phyloP scores from a whole-genome alignment of 2,113 vertebrate genomes.

The Theristicus caerulescens region DNA sequence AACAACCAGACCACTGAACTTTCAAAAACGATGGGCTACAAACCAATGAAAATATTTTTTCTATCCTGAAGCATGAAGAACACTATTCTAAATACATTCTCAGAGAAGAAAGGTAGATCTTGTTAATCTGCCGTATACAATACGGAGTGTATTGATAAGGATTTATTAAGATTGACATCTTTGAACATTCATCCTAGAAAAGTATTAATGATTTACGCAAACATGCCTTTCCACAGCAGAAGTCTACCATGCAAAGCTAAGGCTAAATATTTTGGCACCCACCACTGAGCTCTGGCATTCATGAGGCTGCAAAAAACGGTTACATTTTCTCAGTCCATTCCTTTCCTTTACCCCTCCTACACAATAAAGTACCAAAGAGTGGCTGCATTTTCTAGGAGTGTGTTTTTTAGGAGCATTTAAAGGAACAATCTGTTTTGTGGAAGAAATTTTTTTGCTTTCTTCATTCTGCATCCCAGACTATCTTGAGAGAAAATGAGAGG shows the following conservation, averaged over 20 bases:
- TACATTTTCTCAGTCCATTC: background rate
- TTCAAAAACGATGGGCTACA: background rate
- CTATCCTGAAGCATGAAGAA: background rate
- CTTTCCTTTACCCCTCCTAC: background rate
- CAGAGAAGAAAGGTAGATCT: background rate
- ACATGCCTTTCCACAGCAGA: background rate
- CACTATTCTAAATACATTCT: background rate
- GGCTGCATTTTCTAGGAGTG: background rate
- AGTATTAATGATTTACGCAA: background rate
- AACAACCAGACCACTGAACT: background rate
- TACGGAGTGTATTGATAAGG: background rate
- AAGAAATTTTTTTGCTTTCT: background rate
- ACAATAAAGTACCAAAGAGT: background rate
- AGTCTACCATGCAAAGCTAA: background rate
- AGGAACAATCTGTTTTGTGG: background rate
- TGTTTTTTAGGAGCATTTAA: background rate
- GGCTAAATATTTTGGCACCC: background rate
- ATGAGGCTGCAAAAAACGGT: background rate
- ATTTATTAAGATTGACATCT: slow-evolving; percentile 1
- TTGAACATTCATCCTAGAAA: background rate
- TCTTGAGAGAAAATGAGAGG: background rate
- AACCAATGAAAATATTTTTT: slow-evolving; percentile 13
- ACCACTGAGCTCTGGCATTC: background rate
- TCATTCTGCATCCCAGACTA: background rate
- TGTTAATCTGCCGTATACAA: background rate